Evolutionary conservation across 2,113 vertebrate species (phyloP).

Genomic region (Puffinus mauretanicus): DNA sequence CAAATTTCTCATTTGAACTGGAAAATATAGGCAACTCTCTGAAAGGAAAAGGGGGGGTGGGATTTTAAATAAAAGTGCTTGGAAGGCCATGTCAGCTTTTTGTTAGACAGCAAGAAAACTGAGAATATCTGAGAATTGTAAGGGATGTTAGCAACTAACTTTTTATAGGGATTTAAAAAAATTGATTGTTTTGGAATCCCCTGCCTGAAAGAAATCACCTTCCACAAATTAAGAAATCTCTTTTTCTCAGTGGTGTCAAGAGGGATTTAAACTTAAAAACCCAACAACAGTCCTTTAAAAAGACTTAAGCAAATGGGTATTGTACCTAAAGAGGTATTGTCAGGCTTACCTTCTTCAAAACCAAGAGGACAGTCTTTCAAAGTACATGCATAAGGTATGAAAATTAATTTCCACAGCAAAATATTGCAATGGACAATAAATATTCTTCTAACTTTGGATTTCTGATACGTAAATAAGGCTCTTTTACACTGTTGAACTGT

Average conservation of each 20-base stretch:
- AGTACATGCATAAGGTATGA: not conserved
- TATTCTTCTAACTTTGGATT: not conserved
- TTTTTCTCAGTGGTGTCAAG: constrained; percentile 56
- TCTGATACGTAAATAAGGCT: not conserved
- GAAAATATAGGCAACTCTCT: not conserved
- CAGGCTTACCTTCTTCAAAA: not conserved
- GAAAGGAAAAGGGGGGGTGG: constrained; percentile 5
- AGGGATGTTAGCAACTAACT: not conserved
- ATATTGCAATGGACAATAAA: not conserved
- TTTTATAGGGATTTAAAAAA: not conserved
- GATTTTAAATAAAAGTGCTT: not conserved
- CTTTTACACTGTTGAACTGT: not conserved
- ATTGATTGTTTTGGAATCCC: constrained; percentile 48
- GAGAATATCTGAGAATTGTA: not conserved
- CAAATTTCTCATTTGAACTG: constrained; percentile 58
- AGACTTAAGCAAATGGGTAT: not conserved
- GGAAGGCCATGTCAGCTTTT: not conserved
- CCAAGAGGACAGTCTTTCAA: not conserved
- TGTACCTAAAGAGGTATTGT: not conserved
- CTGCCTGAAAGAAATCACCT: constrained; percentile 5
- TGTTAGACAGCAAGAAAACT: not conserved
- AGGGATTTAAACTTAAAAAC: not conserved
- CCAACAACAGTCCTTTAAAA: not conserved
- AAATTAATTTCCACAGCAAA: not conserved
- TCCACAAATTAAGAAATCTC: constrained; percentile 50